Conservation (phyloP, 2,888 invertebrate genomes). For the Folsomia candida region DNA sequence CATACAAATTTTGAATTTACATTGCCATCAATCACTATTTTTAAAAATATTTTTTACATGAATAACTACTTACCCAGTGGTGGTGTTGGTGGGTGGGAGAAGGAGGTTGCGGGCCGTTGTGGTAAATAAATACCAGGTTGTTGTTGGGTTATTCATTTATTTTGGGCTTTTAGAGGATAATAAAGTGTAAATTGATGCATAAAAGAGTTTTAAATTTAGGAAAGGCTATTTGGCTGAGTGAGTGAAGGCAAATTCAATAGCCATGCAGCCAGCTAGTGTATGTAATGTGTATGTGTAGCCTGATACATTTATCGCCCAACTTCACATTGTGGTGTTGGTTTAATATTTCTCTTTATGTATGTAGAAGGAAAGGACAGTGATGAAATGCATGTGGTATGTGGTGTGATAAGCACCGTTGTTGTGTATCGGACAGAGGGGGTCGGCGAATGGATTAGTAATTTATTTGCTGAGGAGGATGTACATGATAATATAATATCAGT, state of each 20-base stretch:
- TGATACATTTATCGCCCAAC: not conserved
- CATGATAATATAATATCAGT: too few species aligned
- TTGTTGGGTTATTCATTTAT: not conserved
- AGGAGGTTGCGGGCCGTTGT: not conserved
- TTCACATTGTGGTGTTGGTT: not conserved
- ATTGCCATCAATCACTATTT: not conserved
- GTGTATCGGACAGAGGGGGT: too few species aligned
- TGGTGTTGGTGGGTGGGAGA: not conserved
- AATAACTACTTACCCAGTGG: too few species aligned
- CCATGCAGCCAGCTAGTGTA: not conserved
- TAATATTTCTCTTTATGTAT: too few species aligned
- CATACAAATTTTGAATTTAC: not conserved
- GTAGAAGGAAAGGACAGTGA: too few species aligned
- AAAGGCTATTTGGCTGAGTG: not conserved
- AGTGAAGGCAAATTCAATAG: not conserved
- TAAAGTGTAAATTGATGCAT: slow-evolving; percentile 4
- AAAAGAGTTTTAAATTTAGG: not conserved
- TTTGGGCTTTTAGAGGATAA: not conserved
- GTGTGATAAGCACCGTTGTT: too few species aligned
- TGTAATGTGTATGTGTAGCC: not conserved
- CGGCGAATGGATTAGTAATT: too few species aligned
- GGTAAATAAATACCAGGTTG: too few species aligned
- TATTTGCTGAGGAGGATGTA: too few species aligned
- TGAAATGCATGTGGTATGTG: too few species aligned
- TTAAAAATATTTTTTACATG: too few species aligned